phyloP scores from a whole-genome alignment of 2,888 invertebrate genomes.

The Suillia variegata region DNA sequence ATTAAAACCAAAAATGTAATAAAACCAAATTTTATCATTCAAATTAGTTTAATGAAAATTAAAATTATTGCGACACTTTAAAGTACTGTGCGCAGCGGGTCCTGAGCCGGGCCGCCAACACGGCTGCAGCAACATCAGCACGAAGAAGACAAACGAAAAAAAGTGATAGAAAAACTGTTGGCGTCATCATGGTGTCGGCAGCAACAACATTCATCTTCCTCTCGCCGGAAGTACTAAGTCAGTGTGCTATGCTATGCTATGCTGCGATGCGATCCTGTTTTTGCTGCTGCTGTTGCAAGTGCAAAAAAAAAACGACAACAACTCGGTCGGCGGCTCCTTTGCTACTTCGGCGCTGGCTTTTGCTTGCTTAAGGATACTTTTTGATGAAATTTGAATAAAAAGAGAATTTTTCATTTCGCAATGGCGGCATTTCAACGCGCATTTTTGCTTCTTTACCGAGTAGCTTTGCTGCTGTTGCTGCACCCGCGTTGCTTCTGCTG shows the following conservation, averaged over 20 bases:
- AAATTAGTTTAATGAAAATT: too few species aligned
- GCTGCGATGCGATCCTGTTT: too few species aligned
- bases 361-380: not conserved
- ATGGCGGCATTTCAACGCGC: constrained; percentile 16
- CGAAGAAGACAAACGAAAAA: too few species aligned
- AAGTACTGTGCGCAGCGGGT: too few species aligned
- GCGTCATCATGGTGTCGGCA: constrained; percentile 56
- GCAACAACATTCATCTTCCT: constrained; percentile 56
- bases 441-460: constrained; percentile 2
- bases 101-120: not conserved
- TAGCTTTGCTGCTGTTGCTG: constrained; percentile 16
- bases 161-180: too few species aligned
- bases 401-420: constrained; percentile 42
- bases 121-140: not conserved
- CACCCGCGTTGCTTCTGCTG: constrained; percentile 19
- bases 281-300: constrained; percentile 26
- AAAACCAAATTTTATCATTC: too few species aligned
- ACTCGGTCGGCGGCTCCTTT: not conserved
- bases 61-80: too few species aligned
- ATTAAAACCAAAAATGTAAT: too few species aligned
- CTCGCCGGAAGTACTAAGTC: constrained; percentile 52
- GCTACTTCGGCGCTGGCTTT: not conserved
- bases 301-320: constrained; percentile 4
- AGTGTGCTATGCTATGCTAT: constrained; percentile 35
- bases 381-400: constrained; percentile 44